Conservation (phyloP, 2,888 invertebrate genomes). For the Theretra japonica region DNA sequence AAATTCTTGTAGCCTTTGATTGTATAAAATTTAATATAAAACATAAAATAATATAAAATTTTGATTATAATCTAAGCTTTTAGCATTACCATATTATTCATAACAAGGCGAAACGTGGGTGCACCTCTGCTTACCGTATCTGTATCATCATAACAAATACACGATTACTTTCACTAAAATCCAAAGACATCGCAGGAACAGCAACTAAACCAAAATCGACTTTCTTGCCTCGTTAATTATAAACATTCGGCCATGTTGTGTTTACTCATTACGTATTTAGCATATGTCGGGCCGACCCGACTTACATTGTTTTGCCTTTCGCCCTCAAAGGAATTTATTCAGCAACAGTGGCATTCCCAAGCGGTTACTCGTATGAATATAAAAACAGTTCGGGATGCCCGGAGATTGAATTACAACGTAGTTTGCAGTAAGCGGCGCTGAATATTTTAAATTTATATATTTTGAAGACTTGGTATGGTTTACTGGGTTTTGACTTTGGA, state of each 20-base stretch:
- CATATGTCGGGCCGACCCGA: constrained; percentile 31
- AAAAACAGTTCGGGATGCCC: constrained; percentile 42
- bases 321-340: constrained; percentile 39
- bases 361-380: constrained; percentile 52
- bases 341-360: constrained; percentile 40
- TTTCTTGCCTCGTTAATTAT: constrained; percentile 18
- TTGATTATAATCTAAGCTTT: too few species aligned
- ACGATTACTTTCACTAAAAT: too few species aligned
- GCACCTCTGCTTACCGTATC: too few species aligned
- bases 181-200: not conserved
- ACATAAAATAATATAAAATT: too few species aligned
- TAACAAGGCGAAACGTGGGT: too few species aligned
- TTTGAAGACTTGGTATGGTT: too few species aligned
- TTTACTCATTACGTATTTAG: constrained; percentile 28
- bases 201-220: not conserved
- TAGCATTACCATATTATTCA: too few species aligned
- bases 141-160: not conserved
- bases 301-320: constrained; percentile 46
- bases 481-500: too few species aligned
- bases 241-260: constrained; percentile 5
- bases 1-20: too few species aligned
- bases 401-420: constrained; percentile 49
- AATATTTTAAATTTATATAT: not conserved
- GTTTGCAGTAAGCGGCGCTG: constrained; percentile 27
- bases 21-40: too few species aligned